Base-by-base conservation (phyloP, 2,888 invertebrate species). In the Xestia xanthographa region DNA sequence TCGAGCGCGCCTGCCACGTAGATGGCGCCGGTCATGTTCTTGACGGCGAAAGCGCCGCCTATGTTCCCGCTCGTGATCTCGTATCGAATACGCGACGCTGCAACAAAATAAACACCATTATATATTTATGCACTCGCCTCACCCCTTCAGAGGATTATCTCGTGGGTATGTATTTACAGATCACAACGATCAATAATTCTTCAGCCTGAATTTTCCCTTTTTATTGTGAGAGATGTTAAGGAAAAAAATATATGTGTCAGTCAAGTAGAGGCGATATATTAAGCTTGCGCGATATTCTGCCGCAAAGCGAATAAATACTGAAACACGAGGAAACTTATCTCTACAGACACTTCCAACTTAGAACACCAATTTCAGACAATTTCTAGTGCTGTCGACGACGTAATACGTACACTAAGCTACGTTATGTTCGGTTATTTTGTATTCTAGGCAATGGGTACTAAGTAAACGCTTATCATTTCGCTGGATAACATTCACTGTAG, bases 51-150 rank as follows among this genome's bases (percentile, higher is more conserved):
- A 58, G 99, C 99, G 91, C 99, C 99, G 85, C 99, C 99, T 97
- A 99, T 98, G 98, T 99, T 99, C 97, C 99, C 99, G 98, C 99
- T 99, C 96, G 99, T 99, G 97, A 99, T 99, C 98, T 99, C 99
- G 97, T 99, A 99, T 97, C 99, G 99, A 97, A 99, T 99, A 97
- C 99, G 98, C 97, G 99, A 99, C 95, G 99, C 99, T 99, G 97
- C 82, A 95, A 96, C 91, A 94, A 94, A 93, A 92, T 88, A 92
- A 90, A 91, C 85, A 91, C 45, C 83, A 86, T 88, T 86, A 85
- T 88, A 85, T 78, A 80, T 77, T 68, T 73, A 87, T 81, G 74
- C 78, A 82, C 56, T 72, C 60, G 67, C 26, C 50, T 76, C 72
- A 69, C 62, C 56, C 70, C 50, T 43, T 71, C 41, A 63, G 63